These are phyloP conservation scores for Sebastes hopkinsi DNA, from an alignment of 2,797 vertebrate species.

Conservation along the genomic window DNA sequence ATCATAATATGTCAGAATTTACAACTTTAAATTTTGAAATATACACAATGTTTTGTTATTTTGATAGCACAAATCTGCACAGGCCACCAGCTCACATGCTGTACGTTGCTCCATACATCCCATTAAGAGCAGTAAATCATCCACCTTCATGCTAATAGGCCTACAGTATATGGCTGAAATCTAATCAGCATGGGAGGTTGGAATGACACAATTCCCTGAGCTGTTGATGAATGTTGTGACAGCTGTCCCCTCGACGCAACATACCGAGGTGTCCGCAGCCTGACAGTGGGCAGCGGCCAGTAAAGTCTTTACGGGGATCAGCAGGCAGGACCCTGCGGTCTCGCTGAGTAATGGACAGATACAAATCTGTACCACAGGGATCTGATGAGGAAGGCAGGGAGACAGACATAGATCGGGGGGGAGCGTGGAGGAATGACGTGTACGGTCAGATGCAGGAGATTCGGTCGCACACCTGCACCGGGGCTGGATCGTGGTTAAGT, in stretches of 20 bases:
- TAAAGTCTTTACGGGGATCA: conserved; percentile 44
- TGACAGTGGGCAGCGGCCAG: conserved; percentile 7
- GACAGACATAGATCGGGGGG: not conserved
- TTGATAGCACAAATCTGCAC: not conserved
- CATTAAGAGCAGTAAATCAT: not conserved
- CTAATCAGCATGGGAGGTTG: not conserved
- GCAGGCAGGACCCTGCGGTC: conserved; percentile 20
- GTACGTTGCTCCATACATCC: not conserved
- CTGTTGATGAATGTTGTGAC: conserved; percentile 45
- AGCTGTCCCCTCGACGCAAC: conserved; percentile 33
- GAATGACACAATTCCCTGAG: conserved; percentile 22
- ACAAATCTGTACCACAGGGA: conserved; percentile 39
- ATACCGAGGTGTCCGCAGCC: conserved; percentile 6
- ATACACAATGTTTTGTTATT: not conserved
- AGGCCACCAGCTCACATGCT: not conserved
- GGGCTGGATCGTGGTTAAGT: conserved; percentile 3
- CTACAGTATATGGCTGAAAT: conserved; percentile 1
- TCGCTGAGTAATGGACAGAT: conserved; percentile 48
- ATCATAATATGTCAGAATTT: not conserved
- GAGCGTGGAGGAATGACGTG: conserved; percentile 3
- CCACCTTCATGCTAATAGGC: not conserved
- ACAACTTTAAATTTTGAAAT: too few species aligned
- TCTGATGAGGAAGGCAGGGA: conserved; percentile 15
- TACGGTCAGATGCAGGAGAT: not conserved
- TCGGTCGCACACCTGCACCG: conserved; percentile 43